These are phyloP conservation scores for Sycophaga agraensis DNA, from an alignment of 1,140 invertebrate genomes.

Conservation along the genomic window DNA sequence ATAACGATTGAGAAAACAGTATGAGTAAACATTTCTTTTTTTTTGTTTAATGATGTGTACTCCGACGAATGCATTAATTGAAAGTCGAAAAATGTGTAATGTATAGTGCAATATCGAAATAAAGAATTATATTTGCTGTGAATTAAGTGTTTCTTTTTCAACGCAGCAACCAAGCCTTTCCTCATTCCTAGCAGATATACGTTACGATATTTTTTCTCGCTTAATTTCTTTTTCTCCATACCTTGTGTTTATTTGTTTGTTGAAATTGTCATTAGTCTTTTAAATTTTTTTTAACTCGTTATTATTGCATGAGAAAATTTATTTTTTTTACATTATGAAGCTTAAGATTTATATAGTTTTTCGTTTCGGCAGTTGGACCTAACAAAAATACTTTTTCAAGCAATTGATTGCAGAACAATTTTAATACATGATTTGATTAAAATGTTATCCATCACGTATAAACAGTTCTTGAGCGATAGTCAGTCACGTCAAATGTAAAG, in stretches of 20 bases:
- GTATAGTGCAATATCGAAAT: slow-evolving; percentile 41
- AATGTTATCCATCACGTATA: too few species aligned
- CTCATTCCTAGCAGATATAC: slow-evolving; percentile 29
- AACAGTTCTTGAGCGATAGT: too few species aligned
- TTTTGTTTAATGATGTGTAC: slow-evolving; percentile 21
- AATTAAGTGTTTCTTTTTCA: slow-evolving; percentile 37
- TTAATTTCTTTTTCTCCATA: slow-evolving; percentile 46
- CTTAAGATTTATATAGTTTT: too few species aligned
- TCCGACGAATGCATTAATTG: slow-evolving; percentile 18
- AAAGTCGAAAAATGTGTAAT: slow-evolving; percentile 29
- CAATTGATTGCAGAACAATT: too few species aligned
- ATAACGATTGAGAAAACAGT: neutral
- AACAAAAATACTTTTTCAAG: too few species aligned
- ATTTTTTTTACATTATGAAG: too few species aligned
- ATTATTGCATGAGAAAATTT: too few species aligned
- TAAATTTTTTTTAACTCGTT: too few species aligned
- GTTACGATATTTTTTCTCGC: slow-evolving; percentile 20
- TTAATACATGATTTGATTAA: too few species aligned
- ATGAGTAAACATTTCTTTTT: slow-evolving; percentile 19
- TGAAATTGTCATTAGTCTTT: too few species aligned
- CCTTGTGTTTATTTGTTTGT: slow-evolving; percentile 49
- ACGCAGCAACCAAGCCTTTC: slow-evolving; percentile 26
- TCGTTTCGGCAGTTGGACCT: too few species aligned
- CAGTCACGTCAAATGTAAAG: too few species aligned
- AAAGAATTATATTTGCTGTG: slow-evolving; percentile 51